phyloP scores from a whole-genome alignment of 2,888 invertebrate species.

The Cryptus viduatorius region DNA sequence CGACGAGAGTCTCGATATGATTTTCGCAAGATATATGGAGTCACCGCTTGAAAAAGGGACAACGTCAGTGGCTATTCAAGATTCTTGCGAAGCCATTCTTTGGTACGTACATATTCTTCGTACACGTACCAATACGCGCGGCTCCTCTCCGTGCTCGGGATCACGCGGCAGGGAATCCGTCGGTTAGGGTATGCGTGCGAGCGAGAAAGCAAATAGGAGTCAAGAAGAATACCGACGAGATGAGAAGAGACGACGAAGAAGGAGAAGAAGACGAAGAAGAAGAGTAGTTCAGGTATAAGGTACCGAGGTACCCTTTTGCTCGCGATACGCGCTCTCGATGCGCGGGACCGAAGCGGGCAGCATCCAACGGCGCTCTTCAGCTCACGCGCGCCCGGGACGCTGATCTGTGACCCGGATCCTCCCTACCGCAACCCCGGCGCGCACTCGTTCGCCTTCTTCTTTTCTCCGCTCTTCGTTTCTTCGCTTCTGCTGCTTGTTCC shows the following conservation, averaged over 20 bases:
- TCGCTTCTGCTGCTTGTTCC: conserved; percentile 46
- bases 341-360: conserved; percentile 74
- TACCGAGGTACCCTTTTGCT: conserved; percentile 80
- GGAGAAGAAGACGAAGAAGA: conserved; percentile 56
- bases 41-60: not conserved
- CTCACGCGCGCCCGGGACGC: conserved; percentile 79
- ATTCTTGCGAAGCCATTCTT: conserved; percentile 17
- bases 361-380: conserved; percentile 76
- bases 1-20: not conserved
- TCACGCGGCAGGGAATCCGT: conserved; percentile 54
- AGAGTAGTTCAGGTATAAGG: conserved; percentile 70
- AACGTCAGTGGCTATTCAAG: conserved; percentile 4
- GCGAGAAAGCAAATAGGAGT: conserved; percentile 37
- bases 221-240: conserved; percentile 40
- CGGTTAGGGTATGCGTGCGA: conserved; percentile 26
- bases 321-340: conserved; percentile 84
- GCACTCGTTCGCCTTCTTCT: conserved; percentile 78
- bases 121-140: conserved; percentile 48
- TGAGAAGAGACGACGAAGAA: conserved; percentile 54
- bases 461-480: conserved; percentile 72
- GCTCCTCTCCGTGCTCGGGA: conserved; percentile 48
- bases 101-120: not conserved
- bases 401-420: conserved; percentile 85
- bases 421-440: conserved; percentile 81
- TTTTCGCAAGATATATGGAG: not conserved